These are phyloP conservation scores for Erebia palarica DNA, from an alignment of 2,888 invertebrate genomes.

Conservation along the genomic window DNA sequence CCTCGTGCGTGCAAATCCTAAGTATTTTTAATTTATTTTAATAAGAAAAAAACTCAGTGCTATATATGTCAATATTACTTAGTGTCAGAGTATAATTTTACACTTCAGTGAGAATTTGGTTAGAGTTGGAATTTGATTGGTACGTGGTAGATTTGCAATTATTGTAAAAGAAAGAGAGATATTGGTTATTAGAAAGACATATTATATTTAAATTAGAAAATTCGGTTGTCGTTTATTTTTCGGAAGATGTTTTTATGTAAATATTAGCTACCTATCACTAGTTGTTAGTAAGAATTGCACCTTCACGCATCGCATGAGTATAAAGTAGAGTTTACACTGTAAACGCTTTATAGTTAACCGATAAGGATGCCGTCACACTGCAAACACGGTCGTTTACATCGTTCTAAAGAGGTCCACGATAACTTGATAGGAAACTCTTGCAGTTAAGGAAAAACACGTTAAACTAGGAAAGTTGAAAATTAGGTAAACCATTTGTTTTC, in stretches of 20 bases:
- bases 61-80: no score
- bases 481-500: neutral
- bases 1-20: neutral
- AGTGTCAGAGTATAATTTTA: no score
- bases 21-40: neutral
- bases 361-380: conserved; percentile 38
- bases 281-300: conserved; percentile 6
- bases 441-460: conserved; percentile 3
- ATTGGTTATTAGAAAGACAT: no score
- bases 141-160: no score
- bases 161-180: no score
- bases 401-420: conserved; percentile 8
- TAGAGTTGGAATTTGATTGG: no score
- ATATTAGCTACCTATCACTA: neutral
- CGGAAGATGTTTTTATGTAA: neutral
- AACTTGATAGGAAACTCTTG: conserved; percentile 9
- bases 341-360: conserved; percentile 35
- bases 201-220: neutral
- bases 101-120: no score
- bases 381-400: conserved; percentile 21
- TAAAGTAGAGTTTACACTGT: conserved; percentile 22
- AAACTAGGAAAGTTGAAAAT: neutral
- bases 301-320: neutral
- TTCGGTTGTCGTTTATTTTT: no score
- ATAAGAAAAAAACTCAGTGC: neutral